These are phyloP conservation scores for Cataglyphis altisquamis DNA, from an alignment of 2,888 invertebrate species.

Conservation along the genomic window DNA sequence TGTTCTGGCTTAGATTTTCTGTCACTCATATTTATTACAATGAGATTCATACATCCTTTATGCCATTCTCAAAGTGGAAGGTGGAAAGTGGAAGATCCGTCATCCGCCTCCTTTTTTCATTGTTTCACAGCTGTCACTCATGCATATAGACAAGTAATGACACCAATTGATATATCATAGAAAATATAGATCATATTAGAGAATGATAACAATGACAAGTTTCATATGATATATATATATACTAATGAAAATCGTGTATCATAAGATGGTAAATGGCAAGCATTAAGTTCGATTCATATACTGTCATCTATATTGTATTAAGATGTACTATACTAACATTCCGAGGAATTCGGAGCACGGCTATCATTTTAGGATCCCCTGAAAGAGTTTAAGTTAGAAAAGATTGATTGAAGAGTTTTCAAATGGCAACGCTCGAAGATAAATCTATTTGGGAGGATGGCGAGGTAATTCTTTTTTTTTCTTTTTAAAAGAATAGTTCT, in stretches of 20 bases:
- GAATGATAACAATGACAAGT: background rate
- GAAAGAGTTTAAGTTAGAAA: background rate
- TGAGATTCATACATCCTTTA: constrained; percentile 1
- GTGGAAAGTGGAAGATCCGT: background rate
- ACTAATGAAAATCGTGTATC: background rate
- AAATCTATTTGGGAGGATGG: constrained; percentile 86
- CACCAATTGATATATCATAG: background rate
- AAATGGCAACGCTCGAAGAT: constrained; percentile 85
- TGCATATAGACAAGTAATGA: background rate
- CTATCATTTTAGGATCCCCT: too few species aligned
- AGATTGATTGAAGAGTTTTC: background rate
- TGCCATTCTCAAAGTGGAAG: background rate
- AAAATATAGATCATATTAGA: background rate
- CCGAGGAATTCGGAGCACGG: too few species aligned
- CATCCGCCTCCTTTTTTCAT: background rate
- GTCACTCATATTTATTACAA: background rate
- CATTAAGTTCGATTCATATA: background rate
- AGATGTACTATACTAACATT: too few species aligned
- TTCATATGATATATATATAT: background rate
- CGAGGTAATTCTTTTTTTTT: constrained; percentile 78
- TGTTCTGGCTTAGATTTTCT: background rate
- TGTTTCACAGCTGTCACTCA: constrained; percentile 33
- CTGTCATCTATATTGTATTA: background rate
- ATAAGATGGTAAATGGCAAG: background rate
- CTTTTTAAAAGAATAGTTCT: background rate